Base-by-base conservation (phyloP, 2,113 vertebrate species). In the Romanogobio albipinnatus region DNA sequence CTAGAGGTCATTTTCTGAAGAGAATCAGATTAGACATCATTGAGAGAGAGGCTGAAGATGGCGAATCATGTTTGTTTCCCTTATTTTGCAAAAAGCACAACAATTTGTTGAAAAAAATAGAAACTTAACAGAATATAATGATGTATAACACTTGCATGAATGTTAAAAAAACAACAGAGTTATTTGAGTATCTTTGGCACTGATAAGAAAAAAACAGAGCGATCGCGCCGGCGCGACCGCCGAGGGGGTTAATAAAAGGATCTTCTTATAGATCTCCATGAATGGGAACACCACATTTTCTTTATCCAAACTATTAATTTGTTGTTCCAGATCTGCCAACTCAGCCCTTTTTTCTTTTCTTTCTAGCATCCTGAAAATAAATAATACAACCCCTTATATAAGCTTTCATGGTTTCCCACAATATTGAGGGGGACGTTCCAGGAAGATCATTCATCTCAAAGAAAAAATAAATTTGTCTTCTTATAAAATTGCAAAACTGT, bases 371-470 rank as follows among this genome's bases (percentile, higher is more conserved):
- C 33, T 70, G 66, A 17, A 22, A 70, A 10, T 9, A 71, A 71
- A 71, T 71, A 4, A 39, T 22, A 43, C 66, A 71, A 71, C 66
- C 36, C 36, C 36, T 71, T 8, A 71, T 71, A 22, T 71, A 71
- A 10, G 66, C 66, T n/a, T 71, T 71, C 17, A 43, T 43, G 9
- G 66, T 43, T n/a, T 71, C 66, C 36, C 66, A 71, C 3, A 71
- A 1, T 71, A 71, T 71, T 43, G 66, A 43, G 8, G 36, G 66
- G 36, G 19, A 71, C 0, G 66, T 71, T 36, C 1, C 36, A 71
- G 66, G 36, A 11, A 22, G 66, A 71, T 71, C 66, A 5, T 71
- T 71, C 66, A 43, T 71, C 66, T 71, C 17, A n/a, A 59, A 59
- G 5, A 71, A 43, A 43, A 70, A 70, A 14, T 2, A 39, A 10